Evolutionary conservation across 2,888 invertebrate species (phyloP).

Genomic region (Papilio demoleus): DNA sequence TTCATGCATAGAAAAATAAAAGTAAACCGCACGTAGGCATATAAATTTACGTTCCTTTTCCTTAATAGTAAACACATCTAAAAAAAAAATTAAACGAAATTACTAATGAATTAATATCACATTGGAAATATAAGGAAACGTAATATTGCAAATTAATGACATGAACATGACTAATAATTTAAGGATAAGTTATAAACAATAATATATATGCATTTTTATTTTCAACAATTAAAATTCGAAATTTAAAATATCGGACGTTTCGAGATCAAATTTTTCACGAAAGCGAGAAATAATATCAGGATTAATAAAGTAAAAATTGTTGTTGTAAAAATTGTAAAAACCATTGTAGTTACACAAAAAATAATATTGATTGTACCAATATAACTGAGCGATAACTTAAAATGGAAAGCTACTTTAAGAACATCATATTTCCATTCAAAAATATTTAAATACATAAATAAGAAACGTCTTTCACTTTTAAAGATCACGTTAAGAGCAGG

Average conservation of each 20-base stretch:
- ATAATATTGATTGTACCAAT: neutral
- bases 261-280: too few species aligned
- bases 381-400: neutral
- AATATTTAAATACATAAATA: neutral
- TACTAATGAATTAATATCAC: neutral
- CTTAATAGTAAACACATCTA: neutral
- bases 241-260: too few species aligned
- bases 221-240: too few species aligned
- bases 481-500: constrained; percentile 16
- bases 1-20: too few species aligned
- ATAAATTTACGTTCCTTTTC: too few species aligned
- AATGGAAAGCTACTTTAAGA: constrained; percentile 1
- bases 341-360: neutral
- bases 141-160: neutral
- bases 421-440: neutral
- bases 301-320: too few species aligned
- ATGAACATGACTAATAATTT: neutral
- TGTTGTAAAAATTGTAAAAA: neutral
- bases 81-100: neutral
- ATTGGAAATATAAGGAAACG: neutral
- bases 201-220: too few species aligned
- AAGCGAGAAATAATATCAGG: too few species aligned
- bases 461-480: constrained; percentile 16
- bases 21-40: too few species aligned
- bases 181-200: too few species aligned